Base-by-base conservation (phyloP, 2,888 invertebrate species). In the Diaprepes abbreviatus region DNA sequence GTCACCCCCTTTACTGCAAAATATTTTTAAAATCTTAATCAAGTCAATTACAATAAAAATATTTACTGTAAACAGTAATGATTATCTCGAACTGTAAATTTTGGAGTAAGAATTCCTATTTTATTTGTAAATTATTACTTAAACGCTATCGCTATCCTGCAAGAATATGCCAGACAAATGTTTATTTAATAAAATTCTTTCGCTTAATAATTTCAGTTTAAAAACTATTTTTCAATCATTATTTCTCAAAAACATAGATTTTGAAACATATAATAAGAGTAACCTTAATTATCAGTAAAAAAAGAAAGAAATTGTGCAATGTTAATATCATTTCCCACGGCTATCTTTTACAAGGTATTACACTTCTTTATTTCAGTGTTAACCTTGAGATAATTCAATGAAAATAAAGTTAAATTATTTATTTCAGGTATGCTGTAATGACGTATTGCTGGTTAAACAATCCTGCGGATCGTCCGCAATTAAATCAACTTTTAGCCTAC, bases 371-470 rank as follows among this genome's bases (percentile, higher is more conserved):
- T 68, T 63, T 63, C 45, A 57, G 16, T 48, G 10, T 58, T 54
- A 66, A 70, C 72, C 70, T 70, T 70, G 72, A 63, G 60, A 66
- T 66, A 63, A 70, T 63, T 58, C 52, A 70, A 52, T 58, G 54
- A 59, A 67, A 64, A 52, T 33, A 63, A 31, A 48, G 33, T 52
- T 68, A 59, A 55, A 35, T 43, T 50, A 50, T 67, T 60, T 71
- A 45, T 77, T 82, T 17, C 83, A 90, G 90, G 82, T 92, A 90
- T 79, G 90, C 91, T 50, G 86, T 92, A 69, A 92, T 92, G 92
- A 90, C 90, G 3, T 91, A 91, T 84, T 92, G 92, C 78, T 92
- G 92, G 92, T 84, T 90, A n/a, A 85, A 87, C 16, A 85, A 88
- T 45, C 86, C 89, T 0, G 85, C 88, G 54, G 88, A 90, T 72